A percentile compares a stretch with the other conserved stretches of the same genome.
Conservation (phyloP, 2,113 vertebrate genomes). For the Scolopax mira region DNA sequence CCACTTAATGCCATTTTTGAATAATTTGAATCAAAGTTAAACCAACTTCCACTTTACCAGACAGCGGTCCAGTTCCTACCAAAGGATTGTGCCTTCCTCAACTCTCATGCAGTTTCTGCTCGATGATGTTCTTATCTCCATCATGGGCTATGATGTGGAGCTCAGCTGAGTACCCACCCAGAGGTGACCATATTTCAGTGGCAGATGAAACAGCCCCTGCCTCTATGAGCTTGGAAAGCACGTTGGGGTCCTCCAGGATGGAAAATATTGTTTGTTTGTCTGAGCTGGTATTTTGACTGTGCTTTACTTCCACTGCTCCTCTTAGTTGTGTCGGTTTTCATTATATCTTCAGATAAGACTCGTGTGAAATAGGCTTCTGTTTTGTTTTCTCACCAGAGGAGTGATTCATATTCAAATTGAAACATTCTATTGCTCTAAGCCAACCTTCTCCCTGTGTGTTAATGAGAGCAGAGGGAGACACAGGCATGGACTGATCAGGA, state of each 20-base stretch:
- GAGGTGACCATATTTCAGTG: not conserved
- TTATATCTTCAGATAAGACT: slow-evolving; percentile 21
- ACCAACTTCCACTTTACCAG: not conserved
- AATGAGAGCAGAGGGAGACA: slow-evolving; percentile 20
- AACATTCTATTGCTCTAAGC: not conserved
- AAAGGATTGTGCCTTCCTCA: not conserved
- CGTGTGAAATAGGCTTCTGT: not conserved
- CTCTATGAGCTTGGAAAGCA: not conserved
- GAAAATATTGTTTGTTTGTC: not conserved
- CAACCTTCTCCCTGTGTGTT: not conserved
- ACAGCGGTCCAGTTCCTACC: not conserved
- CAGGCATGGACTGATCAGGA: not conserved
- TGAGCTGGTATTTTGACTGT: not conserved
- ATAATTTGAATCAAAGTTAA: not conserved
- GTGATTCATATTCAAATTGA: slow-evolving; percentile 43
- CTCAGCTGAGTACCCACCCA: not conserved
- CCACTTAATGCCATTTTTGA: not conserved
- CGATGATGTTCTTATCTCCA: not conserved
- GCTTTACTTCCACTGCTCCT: not conserved
- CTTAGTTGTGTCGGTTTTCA: not conserved
- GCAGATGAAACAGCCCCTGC: not conserved
- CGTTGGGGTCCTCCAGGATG: not conserved
- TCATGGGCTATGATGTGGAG: accelerated
- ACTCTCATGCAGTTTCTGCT: not conserved
- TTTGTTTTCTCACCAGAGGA: slow-evolving; percentile 46